These are phyloP conservation scores for Dromas ardeola DNA, from an alignment of 2,113 vertebrate genomes.

Conservation along the genomic window DNA sequence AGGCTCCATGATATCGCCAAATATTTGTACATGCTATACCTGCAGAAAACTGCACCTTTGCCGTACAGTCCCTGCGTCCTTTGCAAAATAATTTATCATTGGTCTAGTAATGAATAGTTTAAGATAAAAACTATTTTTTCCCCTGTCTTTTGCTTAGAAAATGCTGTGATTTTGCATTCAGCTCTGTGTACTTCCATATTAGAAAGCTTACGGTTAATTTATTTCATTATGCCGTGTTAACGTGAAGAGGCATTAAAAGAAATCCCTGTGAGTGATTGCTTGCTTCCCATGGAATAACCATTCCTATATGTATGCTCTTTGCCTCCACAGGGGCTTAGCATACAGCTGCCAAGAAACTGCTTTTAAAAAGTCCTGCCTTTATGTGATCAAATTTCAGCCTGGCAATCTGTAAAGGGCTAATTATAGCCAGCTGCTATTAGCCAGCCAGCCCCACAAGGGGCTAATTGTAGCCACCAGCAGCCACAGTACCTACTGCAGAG, in stretches of 20 bases:
- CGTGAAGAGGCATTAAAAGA: not conserved
- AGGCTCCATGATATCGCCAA: not conserved
- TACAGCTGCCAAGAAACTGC: not conserved
- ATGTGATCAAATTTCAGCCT: not conserved
- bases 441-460: not conserved
- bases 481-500: not conserved
- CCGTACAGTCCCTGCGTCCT: not conserved
- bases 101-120: not conserved
- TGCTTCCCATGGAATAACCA: not conserved
- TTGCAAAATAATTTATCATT: not conserved
- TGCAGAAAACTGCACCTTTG: not conserved
- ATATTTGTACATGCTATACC: not conserved
- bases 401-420: not conserved
- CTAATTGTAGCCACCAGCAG: not conserved
- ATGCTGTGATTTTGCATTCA: not conserved
- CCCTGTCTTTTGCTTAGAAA: not conserved
- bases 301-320: not conserved
- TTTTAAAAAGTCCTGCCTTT: not conserved
- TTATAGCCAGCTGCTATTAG: not conserved
- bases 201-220: not conserved
- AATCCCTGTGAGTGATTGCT: not conserved
- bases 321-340: not conserved
- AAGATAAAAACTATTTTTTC: not conserved
- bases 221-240: not conserved
- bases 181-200: not conserved